These are phyloP conservation scores for Tubiluchus corallicola DNA, from an alignment of 2,888 invertebrate species.

Conservation along the genomic window DNA sequence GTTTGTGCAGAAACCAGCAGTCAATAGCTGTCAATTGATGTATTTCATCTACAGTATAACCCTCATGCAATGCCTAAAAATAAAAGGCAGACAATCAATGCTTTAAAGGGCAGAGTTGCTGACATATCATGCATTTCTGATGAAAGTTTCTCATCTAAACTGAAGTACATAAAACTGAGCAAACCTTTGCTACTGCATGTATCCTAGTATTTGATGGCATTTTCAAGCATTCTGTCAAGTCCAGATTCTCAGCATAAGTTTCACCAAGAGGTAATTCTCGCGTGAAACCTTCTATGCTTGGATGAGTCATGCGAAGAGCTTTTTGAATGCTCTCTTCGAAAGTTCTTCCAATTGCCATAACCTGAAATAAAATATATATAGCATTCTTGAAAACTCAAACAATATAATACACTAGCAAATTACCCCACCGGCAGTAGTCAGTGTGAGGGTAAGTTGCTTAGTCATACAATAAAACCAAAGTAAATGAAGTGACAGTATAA, in stretches of 20 bases:
- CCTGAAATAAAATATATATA: conserved; percentile 13
- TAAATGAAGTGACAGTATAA: too few relatives aligned
- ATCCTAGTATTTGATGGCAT: neutral
- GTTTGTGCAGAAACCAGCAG: conserved; percentile 22
- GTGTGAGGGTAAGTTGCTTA: too few relatives aligned
- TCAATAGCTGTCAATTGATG: conserved; percentile 21
- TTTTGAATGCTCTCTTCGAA: conserved; percentile 26
- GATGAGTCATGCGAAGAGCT: conserved; percentile 24
- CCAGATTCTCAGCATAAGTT: too few relatives aligned
- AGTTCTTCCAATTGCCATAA: conserved; percentile 26
- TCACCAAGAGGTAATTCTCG: conserved; percentile 12
- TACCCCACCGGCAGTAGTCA: too few relatives aligned
- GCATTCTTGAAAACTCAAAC: neutral
- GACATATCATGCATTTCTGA: too few relatives aligned
- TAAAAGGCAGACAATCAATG: too few relatives aligned
- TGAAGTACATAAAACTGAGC: too few relatives aligned
- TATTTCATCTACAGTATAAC: conserved; percentile 20
- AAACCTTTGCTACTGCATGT: neutral
- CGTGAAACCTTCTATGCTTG: conserved; percentile 18
- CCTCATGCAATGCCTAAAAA: conserved; percentile 15
- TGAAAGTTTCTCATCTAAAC: too few relatives aligned
- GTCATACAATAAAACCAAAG: too few relatives aligned
- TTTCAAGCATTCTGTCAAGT: neutral
- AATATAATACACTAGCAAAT: neutral
- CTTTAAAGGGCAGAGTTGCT: too few relatives aligned